phyloP scores from a whole-genome alignment of 2,888 invertebrate genomes.

The Thelaira solivaga region DNA sequence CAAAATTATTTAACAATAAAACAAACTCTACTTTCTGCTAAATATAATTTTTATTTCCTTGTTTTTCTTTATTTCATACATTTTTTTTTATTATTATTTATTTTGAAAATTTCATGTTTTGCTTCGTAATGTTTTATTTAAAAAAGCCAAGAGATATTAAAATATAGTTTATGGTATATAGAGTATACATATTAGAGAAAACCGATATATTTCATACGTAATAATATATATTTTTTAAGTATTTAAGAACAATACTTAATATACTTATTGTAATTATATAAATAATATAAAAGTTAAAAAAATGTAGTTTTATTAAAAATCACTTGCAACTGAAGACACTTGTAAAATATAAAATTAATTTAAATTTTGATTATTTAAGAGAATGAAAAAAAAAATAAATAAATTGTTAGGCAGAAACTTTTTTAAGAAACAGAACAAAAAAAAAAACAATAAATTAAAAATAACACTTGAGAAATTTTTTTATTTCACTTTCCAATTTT shows the following conservation, averaged over 20 bases:
- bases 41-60: conserved; percentile 50
- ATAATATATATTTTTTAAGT: conserved; percentile 29
- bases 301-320: conserved; percentile 27
- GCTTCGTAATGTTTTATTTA: conserved; percentile 30
- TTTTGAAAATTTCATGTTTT: conserved; percentile 37
- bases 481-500: neutral
- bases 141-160: conserved; percentile 55
- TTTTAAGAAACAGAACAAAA: neutral
- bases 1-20: neutral
- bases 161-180: conserved; percentile 35
- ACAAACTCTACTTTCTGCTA: conserved; percentile 40
- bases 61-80: conserved; percentile 51
- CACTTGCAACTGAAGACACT: conserved; percentile 46
- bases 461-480: neutral
- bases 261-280: conserved; percentile 26
- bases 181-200: conserved; percentile 48
- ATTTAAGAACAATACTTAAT: conserved; percentile 43
- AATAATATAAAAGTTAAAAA: conserved; percentile 42
- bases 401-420: conserved; percentile 56
- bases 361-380: no score
- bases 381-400: conserved; percentile 28
- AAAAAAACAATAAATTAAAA: neutral
- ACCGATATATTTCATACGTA: conserved; percentile 53
- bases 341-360: no score
- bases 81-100: conserved; percentile 38